Conservation (phyloP, 1,140 invertebrate genomes). For the Euura saliciscinereae region DNA sequence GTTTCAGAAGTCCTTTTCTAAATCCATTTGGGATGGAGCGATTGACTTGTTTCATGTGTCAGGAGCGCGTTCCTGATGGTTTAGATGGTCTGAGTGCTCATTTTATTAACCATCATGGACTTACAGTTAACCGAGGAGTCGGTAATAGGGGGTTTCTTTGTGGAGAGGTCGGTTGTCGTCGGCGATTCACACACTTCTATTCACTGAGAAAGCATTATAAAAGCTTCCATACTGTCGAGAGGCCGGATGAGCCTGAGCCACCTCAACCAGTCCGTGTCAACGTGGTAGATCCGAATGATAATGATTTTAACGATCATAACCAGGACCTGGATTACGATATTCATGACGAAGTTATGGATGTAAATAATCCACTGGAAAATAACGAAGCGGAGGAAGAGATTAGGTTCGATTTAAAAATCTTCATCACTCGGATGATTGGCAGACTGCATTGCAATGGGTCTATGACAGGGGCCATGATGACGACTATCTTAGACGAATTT, state of each 20-base stretch:
- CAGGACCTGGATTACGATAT: too few species aligned
- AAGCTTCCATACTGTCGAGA: not conserved
- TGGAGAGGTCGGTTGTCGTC: conserved; percentile 21
- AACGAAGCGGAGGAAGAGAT: not conserved
- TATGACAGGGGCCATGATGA: conserved; percentile 20
- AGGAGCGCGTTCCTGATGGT: conserved; percentile 11
- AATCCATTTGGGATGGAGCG: conserved; percentile 9
- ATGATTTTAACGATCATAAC: too few species aligned
- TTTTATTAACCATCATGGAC: conserved; percentile 17
- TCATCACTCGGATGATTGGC: conserved; percentile 24
- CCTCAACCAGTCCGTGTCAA: too few species aligned
- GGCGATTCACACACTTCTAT: conserved; percentile 3
- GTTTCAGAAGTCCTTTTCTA: too few species aligned
- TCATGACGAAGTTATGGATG: too few species aligned
- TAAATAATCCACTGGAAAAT: too few species aligned
- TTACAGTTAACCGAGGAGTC: conserved; percentile 19
- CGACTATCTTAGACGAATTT: conserved; percentile 20
- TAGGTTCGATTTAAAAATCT: conserved; percentile 21
- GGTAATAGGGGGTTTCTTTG: conserved; percentile 17
- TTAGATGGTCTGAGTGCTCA: conserved; percentile 17
- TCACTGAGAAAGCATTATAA: conserved; percentile 7
- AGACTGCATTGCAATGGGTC: conserved; percentile 23
- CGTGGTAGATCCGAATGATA: too few species aligned
- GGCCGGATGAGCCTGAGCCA: too few species aligned
- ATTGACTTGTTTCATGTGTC: conserved; percentile 23